phyloP scores from a whole-genome alignment of 2,797 vertebrate genomes.

The Siniperca scherzeri region DNA sequence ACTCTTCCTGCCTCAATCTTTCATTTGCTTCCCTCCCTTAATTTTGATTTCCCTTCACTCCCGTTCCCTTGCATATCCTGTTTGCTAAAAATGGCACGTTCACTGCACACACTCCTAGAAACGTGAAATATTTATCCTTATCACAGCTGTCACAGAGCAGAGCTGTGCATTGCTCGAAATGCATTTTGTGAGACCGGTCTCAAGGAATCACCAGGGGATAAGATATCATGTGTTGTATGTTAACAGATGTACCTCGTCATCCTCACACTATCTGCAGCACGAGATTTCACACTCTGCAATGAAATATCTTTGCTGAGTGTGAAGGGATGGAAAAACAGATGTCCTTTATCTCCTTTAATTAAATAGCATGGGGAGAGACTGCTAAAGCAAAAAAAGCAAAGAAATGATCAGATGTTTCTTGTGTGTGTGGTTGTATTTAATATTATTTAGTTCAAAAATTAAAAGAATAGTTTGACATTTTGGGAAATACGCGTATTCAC shows the following conservation, averaged over 20 bases:
- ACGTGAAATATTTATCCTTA: conserved; percentile 56
- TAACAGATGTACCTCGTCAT: conserved; percentile 21
- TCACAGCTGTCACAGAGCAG: conserved; percentile 49
- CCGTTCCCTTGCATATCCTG: conserved; percentile 1
- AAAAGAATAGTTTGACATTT: background rate
- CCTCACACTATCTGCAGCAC: conserved; percentile 16
- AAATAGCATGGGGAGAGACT: background rate
- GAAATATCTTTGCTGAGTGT: conserved; percentile 36
- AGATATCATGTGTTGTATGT: conserved; percentile 43
- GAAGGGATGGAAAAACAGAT: conserved; percentile 7
- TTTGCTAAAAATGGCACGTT: conserved; percentile 31
- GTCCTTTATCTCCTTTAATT: conserved; percentile 23
- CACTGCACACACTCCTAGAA: conserved; percentile 17
- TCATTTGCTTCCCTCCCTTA: background rate
- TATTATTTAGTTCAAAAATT: conserved; percentile 1
- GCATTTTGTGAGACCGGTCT: conserved; percentile 37
- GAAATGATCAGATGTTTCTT: conserved; percentile 1
- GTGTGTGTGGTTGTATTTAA: background rate
- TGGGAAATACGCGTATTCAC: background rate
- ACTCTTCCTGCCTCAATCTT: conserved; percentile 12
- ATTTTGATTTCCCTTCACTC: conserved; percentile 8
- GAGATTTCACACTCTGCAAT: conserved; percentile 33
- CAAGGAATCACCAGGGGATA: conserved; percentile 39
- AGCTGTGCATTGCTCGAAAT: conserved; percentile 31
- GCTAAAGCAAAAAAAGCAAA: background rate